Percentiles rank a stretch among this genome's conserved stretches.
Conservation (phyloP, 2,113 vertebrate species). For the Zingel zingel region DNA sequence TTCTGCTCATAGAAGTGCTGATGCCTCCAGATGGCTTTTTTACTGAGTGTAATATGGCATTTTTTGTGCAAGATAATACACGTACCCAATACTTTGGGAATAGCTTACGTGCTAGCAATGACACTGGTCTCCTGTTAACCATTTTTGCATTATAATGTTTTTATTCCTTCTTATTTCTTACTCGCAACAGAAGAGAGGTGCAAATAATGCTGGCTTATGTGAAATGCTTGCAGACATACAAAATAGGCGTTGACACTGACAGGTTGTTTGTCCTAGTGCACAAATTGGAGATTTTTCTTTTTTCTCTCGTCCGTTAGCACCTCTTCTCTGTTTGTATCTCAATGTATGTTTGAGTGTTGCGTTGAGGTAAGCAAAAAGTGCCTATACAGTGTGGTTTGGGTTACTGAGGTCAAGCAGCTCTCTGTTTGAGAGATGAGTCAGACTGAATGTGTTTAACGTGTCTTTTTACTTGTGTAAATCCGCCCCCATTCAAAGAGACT, state of each 20-base stretch:
- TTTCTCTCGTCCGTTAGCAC: background rate
- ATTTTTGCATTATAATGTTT: slow-evolving; percentile 38
- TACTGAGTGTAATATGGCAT: slow-evolving; percentile 73
- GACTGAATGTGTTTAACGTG: slow-evolving; percentile 69
- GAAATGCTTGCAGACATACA: slow-evolving; percentile 14
- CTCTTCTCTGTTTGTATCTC: slow-evolving; percentile 12
- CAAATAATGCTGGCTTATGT: slow-evolving; percentile 26
- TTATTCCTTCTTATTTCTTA: slow-evolving; percentile 31
- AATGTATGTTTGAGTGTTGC: slow-evolving; percentile 15
- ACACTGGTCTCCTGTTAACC: slow-evolving; percentile 30
- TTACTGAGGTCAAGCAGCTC: slow-evolving; percentile 52
- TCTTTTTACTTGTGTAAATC: slow-evolving; percentile 73
- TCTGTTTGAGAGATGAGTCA: slow-evolving; percentile 48
- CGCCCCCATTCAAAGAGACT: slow-evolving; percentile 67
- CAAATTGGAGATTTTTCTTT: slow-evolving; percentile 3
- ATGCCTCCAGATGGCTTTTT: slow-evolving; percentile 81
- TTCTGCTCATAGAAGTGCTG: slow-evolving; percentile 77
- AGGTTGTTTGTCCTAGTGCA: background rate
- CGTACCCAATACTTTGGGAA: slow-evolving; percentile 55
- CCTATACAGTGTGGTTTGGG: slow-evolving; percentile 56
- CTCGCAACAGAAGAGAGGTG: slow-evolving; percentile 5
- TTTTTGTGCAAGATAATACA: slow-evolving; percentile 69
- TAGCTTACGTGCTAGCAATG: slow-evolving; percentile 43
- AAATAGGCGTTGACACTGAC: slow-evolving; percentile 13
- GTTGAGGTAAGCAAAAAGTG: slow-evolving; percentile 27